These are phyloP conservation scores for Cebus imitator DNA, from an alignment of 2,113 vertebrate genomes.

Conservation along the genomic window DNA sequence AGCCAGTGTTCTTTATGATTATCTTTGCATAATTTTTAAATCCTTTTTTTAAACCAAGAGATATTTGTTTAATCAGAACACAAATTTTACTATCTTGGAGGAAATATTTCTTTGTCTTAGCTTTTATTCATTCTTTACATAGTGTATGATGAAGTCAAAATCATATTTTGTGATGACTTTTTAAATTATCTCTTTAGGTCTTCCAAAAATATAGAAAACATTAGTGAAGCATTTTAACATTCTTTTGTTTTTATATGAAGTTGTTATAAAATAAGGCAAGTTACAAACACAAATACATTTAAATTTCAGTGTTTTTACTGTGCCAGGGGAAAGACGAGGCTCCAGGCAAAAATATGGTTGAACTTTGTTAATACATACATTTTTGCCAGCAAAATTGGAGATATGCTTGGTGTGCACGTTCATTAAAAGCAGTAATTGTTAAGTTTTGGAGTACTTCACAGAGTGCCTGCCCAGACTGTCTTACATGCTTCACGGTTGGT, in stretches of 20 bases:
- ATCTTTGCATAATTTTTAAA: background rate
- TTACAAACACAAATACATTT: background rate
- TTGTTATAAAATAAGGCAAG: background rate
- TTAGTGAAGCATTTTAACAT: background rate
- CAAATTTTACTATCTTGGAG: background rate
- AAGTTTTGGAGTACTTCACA: background rate
- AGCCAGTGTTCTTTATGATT: background rate
- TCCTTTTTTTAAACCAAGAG: background rate
- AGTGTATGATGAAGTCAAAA: background rate
- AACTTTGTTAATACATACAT: background rate
- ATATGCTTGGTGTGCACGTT: background rate
- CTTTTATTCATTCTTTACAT: background rate
- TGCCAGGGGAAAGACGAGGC: background rate
- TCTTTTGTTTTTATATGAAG: background rate
- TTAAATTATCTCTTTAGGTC: background rate
- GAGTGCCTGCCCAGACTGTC: background rate
- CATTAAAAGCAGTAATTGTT: background rate
- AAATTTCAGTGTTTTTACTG: background rate
- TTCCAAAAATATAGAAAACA: background rate
- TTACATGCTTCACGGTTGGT: background rate
- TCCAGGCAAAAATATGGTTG: background rate
- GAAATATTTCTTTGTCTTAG: slow-evolving; percentile 3
- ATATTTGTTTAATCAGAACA: background rate
- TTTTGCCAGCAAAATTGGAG: background rate
- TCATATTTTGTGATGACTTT: background rate